phyloP scores from a whole-genome alignment of 2,888 invertebrate genomes.

The Pammene fasciana region DNA sequence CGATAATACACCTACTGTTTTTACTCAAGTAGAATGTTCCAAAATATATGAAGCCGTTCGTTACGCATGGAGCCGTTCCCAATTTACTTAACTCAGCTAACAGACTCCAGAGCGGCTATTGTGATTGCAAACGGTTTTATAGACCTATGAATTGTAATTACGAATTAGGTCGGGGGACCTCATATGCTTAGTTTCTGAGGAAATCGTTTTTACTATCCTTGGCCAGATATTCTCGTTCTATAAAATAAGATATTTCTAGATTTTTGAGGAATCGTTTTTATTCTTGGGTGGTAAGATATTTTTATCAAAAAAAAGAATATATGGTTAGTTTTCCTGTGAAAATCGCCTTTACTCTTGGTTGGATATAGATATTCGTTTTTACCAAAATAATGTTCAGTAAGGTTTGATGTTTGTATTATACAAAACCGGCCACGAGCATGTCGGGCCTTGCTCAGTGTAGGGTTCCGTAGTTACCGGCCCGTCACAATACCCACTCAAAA shows the following conservation, averaged over 20 bases:
- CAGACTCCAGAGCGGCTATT: slow-evolving; percentile 44
- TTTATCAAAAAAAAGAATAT: too few relatives aligned
- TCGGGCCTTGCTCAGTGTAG: too few relatives aligned
- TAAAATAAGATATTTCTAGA: background rate
- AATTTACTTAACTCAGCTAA: slow-evolving; percentile 66
- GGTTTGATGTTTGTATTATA: too few relatives aligned
- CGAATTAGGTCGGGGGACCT: slow-evolving; percentile 29
- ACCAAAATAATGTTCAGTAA: too few relatives aligned
- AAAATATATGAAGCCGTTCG: slow-evolving; percentile 51
- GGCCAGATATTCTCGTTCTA: too few relatives aligned
- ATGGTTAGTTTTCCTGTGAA: background rate
- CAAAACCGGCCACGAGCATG: too few relatives aligned
- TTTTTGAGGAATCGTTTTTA: background rate
- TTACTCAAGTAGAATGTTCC: too few relatives aligned
- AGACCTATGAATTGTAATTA: slow-evolving; percentile 66
- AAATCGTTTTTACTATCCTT: slow-evolving; percentile 1
- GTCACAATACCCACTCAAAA: too few relatives aligned
- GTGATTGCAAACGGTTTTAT: slow-evolving; percentile 65
- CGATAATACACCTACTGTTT: too few relatives aligned
- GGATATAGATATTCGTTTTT: too few relatives aligned
- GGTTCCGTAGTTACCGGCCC: too few relatives aligned
- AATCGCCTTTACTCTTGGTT: background rate
- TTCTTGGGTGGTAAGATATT: too few relatives aligned
- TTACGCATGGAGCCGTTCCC: slow-evolving; percentile 62
- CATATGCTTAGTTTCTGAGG: slow-evolving; percentile 13